phyloP scores from a whole-genome alignment of 2,888 invertebrate species.

The Syrista parreyssii region DNA sequence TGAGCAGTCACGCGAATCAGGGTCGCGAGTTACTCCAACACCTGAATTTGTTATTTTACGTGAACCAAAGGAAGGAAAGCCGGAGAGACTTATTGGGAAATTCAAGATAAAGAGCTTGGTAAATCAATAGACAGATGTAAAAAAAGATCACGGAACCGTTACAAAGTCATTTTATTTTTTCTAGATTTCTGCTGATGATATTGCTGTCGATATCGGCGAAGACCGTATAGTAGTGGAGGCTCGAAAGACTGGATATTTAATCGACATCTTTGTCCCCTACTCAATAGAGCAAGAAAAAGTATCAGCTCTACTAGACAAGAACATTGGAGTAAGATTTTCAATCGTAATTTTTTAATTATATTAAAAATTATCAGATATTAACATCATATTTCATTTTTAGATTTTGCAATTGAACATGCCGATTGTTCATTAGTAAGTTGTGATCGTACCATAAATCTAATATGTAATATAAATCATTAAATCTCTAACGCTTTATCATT shows the following conservation, averaged over 20 bases:
- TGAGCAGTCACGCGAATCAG: background rate
- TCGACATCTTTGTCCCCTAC: constrained; percentile 79
- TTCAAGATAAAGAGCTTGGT: constrained; percentile 73
- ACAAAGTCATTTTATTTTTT: constrained; percentile 32
- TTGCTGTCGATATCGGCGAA: constrained; percentile 78
- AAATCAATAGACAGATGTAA: constrained; percentile 24
- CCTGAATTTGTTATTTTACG: constrained; percentile 48
- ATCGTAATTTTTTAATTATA: background rate
- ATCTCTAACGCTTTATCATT: background rate
- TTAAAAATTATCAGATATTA: background rate
- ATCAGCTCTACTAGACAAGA: constrained; percentile 69
- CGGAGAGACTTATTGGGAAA: constrained; percentile 71
- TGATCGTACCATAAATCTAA: background rate
- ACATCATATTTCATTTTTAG: constrained; percentile 39
- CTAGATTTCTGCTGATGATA: constrained; percentile 73
- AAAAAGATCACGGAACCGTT: constrained; percentile 13
- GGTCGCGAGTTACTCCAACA: background rate
- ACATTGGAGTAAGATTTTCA: constrained; percentile 65
- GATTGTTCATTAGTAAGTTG: constrained; percentile 15
- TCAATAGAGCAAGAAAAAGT: constrained; percentile 72
- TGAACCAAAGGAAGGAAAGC: constrained; percentile 70
- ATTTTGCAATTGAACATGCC: constrained; percentile 53
- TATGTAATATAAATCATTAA: background rate
- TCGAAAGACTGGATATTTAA: constrained; percentile 70
- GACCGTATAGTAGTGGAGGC: constrained; percentile 79